Evolutionary conservation across 1,140 invertebrate species (phyloP).

Genomic region (Drosophila lini): DNA sequence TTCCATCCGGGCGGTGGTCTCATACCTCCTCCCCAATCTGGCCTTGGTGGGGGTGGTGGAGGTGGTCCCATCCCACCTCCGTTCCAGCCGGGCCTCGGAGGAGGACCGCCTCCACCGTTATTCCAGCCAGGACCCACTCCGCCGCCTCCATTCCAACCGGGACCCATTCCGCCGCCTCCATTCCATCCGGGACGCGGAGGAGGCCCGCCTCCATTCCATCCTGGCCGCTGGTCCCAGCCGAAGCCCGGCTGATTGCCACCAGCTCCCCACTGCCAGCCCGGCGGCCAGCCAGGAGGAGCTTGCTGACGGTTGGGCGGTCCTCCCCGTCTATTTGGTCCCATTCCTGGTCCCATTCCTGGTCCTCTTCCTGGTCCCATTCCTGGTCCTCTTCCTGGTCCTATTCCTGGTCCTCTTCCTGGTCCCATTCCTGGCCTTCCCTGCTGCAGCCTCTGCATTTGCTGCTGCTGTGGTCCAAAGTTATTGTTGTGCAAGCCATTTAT

Average conservation of each 20-base stretch:
- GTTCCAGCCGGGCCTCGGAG: slow-evolving; percentile 19
- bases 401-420: background rate
- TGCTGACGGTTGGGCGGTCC: slow-evolving; percentile 22
- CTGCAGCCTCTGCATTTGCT: slow-evolving; percentile 20
- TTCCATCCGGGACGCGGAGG: slow-evolving; percentile 10
- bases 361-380: slow-evolving; percentile 1
- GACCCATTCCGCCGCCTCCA: slow-evolving; percentile 16
- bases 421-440: slow-evolving; percentile 17
- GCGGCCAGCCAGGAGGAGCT: slow-evolving; percentile 45
- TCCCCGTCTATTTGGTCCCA: slow-evolving; percentile 8
- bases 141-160: slow-evolving; percentile 17
- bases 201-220: slow-evolving; percentile 18
- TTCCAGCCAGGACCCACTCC: slow-evolving; percentile 24
- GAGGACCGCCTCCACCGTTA: slow-evolving; percentile 4
- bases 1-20: slow-evolving; percentile 28
- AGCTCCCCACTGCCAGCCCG: slow-evolving; percentile 44
- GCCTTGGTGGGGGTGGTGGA: slow-evolving; percentile 6
- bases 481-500: slow-evolving; percentile 13
- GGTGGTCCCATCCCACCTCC: slow-evolving; percentile 14
- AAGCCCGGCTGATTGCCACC: slow-evolving; percentile 28
- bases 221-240: slow-evolving; percentile 8
- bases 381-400: background rate
- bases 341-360: background rate
- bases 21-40: slow-evolving; percentile 27
- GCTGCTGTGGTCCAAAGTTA: slow-evolving; percentile 21